Evolutionary conservation across 2,888 invertebrate genomes (phyloP).

Genomic region (Ferdinandea cuprea): DNA sequence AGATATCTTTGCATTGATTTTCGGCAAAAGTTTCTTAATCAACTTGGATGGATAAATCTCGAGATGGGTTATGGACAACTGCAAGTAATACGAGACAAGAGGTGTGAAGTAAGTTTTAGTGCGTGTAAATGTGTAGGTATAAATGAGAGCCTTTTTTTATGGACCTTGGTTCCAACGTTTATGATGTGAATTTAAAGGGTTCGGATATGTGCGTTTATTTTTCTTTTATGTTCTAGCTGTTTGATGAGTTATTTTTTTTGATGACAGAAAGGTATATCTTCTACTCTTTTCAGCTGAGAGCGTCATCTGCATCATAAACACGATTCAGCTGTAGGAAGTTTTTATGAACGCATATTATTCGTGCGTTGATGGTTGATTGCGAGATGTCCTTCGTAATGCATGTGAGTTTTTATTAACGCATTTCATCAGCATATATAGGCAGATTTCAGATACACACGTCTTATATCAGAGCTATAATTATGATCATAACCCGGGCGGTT

Average conservation of each 20-base stretch:
- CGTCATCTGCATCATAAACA: conserved; percentile 41
- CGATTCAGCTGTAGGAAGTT: conserved; percentile 11
- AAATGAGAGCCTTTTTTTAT: not conserved
- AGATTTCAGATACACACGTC: not conserved
- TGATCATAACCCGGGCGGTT: not conserved
- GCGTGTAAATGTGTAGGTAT: not conserved
- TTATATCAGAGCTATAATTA: not conserved
- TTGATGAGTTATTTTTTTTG: conserved; percentile 37
- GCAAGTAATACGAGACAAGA: conserved; percentile 58
- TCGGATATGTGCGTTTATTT: conserved; percentile 2
- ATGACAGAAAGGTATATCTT: not conserved
- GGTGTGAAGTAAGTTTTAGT: conserved; percentile 16
- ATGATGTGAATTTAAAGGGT: conserved; percentile 9
- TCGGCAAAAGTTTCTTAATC: conserved; percentile 80
- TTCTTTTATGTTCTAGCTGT: conserved; percentile 9
- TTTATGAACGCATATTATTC: conserved; percentile 26
- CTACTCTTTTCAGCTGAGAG: not conserved
- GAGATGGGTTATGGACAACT: conserved; percentile 80
- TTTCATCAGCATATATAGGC: conserved; percentile 29
- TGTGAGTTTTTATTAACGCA: conserved; percentile 18
- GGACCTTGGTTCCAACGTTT: not conserved
- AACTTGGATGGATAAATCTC: conserved; percentile 81
- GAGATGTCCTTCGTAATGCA: not conserved
- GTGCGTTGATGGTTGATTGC: not conserved
- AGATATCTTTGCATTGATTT: conserved; percentile 78